Base-by-base conservation (phyloP, 35 echinoderm and acorn worm genomes). In the Patiria miniata region DNA sequence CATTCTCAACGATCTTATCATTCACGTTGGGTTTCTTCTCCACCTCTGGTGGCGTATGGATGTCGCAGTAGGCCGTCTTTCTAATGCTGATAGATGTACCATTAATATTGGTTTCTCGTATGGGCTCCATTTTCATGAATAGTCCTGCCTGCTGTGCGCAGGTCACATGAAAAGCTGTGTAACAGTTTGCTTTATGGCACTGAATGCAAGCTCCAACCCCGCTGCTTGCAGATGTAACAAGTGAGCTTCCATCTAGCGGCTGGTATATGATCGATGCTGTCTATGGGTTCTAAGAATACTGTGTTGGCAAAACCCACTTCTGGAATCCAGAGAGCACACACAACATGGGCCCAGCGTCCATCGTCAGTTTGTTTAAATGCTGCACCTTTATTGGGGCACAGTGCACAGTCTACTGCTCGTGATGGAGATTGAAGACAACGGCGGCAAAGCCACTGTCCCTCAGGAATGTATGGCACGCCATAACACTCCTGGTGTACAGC, bases 401-500 rank as follows among this genome's bases (percentile, higher is more conserved):
- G 93, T 21, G 93, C 93, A 77, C 96, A 99, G 51, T 99, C 96
- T 16, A 99, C 96, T 39, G 96, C 96, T 68, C 96, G 78, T 22
- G 96, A 99, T 22, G 96, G 96, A 4, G 96, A 99, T 83, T 99
- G 96, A 28, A 99, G 90, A 52, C 96, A 95, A 60, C 96, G 86
- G 12, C 96, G 81, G 61, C 96, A 99, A 19, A 99, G 86, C 96
- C 96, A 99, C 83, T 99, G 96, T 39, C 96, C 96, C 80, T 99
- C 96, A 77, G 96, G 96, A 83, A 99, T 99, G 92, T 99, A 99
- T n/a, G 96, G 96, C 73, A 99, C 96, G 42, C 96, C 96, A 83
- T 99, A 99, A 86, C 96, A 94, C 50, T 99, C 96, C 82, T 99
- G 96, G 42, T 99, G 96, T n/a, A 99, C 96, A 32, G 96, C 96